Conservation (phyloP, 2,797 vertebrate genomes). For the Hyperoplus immaculatus region DNA sequence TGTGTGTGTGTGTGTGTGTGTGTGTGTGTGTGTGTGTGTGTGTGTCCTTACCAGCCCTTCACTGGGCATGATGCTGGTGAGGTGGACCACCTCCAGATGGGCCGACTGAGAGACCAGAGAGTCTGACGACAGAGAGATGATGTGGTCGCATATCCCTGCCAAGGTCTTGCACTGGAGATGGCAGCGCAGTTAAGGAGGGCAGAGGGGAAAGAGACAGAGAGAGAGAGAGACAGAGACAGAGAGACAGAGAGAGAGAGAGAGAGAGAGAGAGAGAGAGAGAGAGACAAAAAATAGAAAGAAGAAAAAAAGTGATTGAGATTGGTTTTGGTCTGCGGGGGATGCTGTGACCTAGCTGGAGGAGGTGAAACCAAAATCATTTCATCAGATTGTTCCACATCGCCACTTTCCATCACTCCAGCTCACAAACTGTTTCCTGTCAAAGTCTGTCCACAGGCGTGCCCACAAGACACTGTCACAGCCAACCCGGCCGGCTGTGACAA, state of each 20-base stretch:
- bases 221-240: slow-evolving; percentile 40
- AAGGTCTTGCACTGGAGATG: slow-evolving; percentile 91
- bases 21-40: slow-evolving; percentile 9
- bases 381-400: slow-evolving; percentile 78
- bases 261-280: slow-evolving; percentile 20
- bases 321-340: slow-evolving; percentile 65
- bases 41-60: slow-evolving; percentile 88
- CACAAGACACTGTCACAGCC: slow-evolving; percentile 61
- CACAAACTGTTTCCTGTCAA: slow-evolving; percentile 78
- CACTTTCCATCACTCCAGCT: slow-evolving; percentile 67
- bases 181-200: slow-evolving; percentile 33
- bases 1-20: not conserved
- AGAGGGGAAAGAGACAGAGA: not conserved
- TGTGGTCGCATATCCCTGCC: slow-evolving; percentile 95
- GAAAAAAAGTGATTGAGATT: slow-evolving; percentile 74
- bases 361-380: slow-evolving; percentile 79
- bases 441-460: slow-evolving; percentile 65
- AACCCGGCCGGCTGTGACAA: slow-evolving; percentile 42
- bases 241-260: slow-evolving; percentile 26
- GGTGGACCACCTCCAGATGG: slow-evolving; percentile 91
- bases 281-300: slow-evolving; percentile 44
- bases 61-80: slow-evolving; percentile 90
- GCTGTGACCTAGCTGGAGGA: slow-evolving; percentile 76
- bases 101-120: slow-evolving; percentile 91
- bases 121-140: slow-evolving; percentile 94